phyloP scores from a whole-genome alignment of 2,113 vertebrate species.

The Leiothrix lutea region DNA sequence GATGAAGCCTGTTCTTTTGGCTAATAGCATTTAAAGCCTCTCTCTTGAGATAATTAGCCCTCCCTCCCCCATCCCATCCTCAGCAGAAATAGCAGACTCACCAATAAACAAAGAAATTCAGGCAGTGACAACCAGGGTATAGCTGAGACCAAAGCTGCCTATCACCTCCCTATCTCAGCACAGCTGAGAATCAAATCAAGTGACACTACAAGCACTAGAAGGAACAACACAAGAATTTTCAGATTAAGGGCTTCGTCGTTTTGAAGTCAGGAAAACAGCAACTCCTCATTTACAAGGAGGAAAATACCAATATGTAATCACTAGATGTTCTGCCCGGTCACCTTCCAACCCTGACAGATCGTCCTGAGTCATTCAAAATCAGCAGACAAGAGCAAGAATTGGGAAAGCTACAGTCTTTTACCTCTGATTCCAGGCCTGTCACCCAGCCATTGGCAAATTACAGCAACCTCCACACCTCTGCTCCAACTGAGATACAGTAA shows the following conservation, averaged over 20 bases:
- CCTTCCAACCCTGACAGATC: background rate
- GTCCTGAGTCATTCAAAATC: background rate
- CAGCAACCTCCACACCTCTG: background rate
- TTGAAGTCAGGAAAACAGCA: background rate
- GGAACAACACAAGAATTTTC: background rate
- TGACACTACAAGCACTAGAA: background rate
- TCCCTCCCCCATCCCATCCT: background rate
- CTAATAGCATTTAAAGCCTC: background rate
- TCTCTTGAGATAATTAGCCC: background rate
- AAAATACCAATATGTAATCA: background rate
- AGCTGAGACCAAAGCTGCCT: background rate
- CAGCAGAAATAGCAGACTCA: background rate
- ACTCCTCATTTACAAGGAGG: background rate
- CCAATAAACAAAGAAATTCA: slow-evolving; percentile 28
- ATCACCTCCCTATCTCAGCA: background rate
- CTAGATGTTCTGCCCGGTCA: background rate
- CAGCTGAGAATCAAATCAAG: background rate
- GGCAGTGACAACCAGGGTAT: background rate
- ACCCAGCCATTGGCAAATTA: background rate
- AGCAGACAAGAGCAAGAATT: background rate
- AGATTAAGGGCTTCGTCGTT: background rate
- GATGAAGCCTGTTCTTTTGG: background rate
- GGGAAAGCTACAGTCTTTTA: background rate
- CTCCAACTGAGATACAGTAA: rapidly evolving
- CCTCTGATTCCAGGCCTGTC: background rate